Conservation (phyloP, 2,888 invertebrate genomes). For the Drosophila recens region DNA sequence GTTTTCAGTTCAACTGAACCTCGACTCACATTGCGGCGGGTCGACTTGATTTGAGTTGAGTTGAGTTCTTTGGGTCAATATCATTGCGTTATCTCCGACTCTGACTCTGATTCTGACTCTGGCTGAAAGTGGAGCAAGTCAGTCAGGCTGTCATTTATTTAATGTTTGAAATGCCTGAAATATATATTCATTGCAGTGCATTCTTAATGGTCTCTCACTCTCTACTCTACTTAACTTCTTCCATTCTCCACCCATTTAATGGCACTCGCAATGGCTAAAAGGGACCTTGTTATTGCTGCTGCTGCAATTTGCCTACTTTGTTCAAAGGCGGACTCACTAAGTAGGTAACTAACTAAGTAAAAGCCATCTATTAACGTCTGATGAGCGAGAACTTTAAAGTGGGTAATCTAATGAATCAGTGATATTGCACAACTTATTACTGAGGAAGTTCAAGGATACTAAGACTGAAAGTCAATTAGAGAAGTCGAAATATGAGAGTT, state of each 20-base stretch:
- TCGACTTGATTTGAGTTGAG: constrained; percentile 35
- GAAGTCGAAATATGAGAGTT: neutral
- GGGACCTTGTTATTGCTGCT: constrained; percentile 8
- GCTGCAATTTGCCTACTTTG: constrained; percentile 21
- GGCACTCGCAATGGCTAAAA: constrained; percentile 42
- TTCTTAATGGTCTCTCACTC: constrained; percentile 62
- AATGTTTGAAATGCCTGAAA: constrained; percentile 63
- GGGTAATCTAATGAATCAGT: constrained; percentile 33
- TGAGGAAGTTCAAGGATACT: neutral
- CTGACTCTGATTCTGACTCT: neutral
- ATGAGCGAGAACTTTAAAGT: constrained; percentile 25
- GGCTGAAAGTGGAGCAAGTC: constrained; percentile 55
- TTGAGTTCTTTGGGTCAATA: constrained; percentile 74
- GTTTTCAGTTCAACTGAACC: constrained; percentile 23
- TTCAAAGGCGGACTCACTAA: constrained; percentile 26
- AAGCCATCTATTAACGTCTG: constrained; percentile 40
- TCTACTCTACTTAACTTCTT: neutral
- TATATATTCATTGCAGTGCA: constrained; percentile 67
- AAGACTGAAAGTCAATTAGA: constrained; percentile 1
- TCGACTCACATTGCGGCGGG: constrained; percentile 7
- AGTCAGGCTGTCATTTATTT: constrained; percentile 76
- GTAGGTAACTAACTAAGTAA: constrained; percentile 44
- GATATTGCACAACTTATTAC: constrained; percentile 15
- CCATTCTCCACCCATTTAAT: constrained; percentile 30
- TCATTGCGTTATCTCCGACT: constrained; percentile 66